Evolutionary conservation across 2,797 vertebrate species (phyloP).

Genomic region (Myiotriccus ornatus): DNA sequence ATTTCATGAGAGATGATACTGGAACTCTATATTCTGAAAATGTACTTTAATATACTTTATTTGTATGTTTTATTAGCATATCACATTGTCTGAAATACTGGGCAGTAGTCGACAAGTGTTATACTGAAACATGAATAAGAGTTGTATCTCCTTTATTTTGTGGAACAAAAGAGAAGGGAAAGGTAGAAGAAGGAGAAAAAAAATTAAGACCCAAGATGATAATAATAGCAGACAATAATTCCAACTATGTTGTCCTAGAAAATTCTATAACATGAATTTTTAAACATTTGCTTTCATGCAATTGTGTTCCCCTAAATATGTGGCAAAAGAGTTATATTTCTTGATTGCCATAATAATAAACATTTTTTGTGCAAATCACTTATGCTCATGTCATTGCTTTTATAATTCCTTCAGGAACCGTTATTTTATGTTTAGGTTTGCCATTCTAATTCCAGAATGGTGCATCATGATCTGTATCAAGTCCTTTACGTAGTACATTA

Average conservation of each 20-base stretch:
- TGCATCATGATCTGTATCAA: neutral
- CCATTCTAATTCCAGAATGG: neutral
- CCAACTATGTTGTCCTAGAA: slow-evolving; percentile 18
- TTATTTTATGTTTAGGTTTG: neutral
- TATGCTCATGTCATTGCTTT: neutral
- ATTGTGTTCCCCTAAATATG: neutral
- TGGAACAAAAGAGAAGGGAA: neutral
- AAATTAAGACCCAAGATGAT: neutral
- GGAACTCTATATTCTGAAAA: neutral
- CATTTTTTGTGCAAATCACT: neutral
- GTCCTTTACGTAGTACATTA: neutral
- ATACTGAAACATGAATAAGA: neutral
- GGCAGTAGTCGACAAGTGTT: neutral
- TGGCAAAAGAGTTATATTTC: slow-evolving; percentile 19
- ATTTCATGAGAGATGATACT: neutral
- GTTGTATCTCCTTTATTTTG: neutral
- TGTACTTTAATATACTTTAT: neutral
- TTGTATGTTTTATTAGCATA: neutral
- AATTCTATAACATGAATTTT: slow-evolving; percentile 49
- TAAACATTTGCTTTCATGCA: slow-evolving; percentile 25
- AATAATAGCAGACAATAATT: slow-evolving; percentile 32
- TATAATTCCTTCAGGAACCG: neutral
- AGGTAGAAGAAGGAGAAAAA: neutral
- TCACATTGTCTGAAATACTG: neutral
- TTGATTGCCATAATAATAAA: slow-evolving; percentile 17